A percentile compares a stretch with the other conserved stretches of the same genome.
These are phyloP conservation scores for Stigmatopora nigra DNA, from an alignment of 2,113 vertebrate species.

Conservation along the genomic window DNA sequence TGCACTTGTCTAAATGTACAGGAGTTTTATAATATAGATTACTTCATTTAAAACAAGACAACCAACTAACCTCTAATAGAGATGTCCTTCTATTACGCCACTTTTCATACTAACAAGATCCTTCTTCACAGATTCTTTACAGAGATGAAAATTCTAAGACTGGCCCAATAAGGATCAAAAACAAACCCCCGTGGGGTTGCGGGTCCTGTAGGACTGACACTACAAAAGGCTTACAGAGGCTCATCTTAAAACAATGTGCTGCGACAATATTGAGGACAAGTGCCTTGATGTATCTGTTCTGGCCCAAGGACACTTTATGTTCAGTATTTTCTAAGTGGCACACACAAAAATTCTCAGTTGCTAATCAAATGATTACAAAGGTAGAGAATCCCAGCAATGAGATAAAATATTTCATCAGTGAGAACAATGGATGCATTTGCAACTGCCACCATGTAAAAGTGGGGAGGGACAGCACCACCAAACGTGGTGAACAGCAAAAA, in stretches of 20 bases:
- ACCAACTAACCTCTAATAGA: background rate
- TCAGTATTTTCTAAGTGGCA: constrained; percentile 5
- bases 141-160: constrained; percentile 40
- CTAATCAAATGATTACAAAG: constrained; percentile 42
- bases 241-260: constrained; percentile 29
- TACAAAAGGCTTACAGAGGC: constrained; percentile 48
- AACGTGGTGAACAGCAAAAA: no score
- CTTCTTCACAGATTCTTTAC: constrained; percentile 22
- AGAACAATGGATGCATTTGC: background rate
- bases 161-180: constrained; percentile 34
- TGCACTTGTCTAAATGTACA: constrained; percentile 9
- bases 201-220: constrained; percentile 39
- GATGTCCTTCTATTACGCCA: background rate
- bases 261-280: constrained; percentile 41
- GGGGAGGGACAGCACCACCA: no score
- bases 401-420: background rate
- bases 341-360: constrained; percentile 35
- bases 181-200: constrained; percentile 33
- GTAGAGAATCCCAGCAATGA: background rate
- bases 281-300: constrained; percentile 19
- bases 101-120: constrained; percentile 10
- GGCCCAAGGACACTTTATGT: constrained; percentile 39
- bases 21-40: background rate
- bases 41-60: background rate
- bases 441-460: background rate